Conservation (phyloP, 2,888 invertebrate genomes). For the Baronia brevicornis region DNA sequence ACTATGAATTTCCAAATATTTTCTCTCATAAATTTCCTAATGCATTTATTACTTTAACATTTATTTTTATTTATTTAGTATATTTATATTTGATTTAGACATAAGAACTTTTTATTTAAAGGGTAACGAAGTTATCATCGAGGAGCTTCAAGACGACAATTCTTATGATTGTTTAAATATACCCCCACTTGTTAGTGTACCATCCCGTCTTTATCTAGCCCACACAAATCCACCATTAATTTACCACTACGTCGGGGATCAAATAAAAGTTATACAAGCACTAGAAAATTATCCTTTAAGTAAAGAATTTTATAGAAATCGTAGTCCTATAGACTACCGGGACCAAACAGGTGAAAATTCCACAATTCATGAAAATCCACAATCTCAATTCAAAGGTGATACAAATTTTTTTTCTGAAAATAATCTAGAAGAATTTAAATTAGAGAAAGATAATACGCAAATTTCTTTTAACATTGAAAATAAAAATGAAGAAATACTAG, state of each 20-base stretch:
- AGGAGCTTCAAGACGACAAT: conserved; percentile 68
- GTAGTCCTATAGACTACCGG: conserved; percentile 35
- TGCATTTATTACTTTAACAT: conserved; percentile 58
- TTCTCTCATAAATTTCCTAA: conserved; percentile 46
- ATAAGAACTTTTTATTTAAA: conserved; percentile 71
- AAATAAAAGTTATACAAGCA: conserved; percentile 62
- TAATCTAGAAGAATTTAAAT: neutral
- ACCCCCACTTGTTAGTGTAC: conserved; percentile 57
- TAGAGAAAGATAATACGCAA: neutral
- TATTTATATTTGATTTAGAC: conserved; percentile 52
- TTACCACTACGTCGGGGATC: conserved; percentile 62
- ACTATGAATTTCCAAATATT: no score
- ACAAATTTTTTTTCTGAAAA: conserved; percentile 10
- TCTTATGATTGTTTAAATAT: conserved; percentile 61
- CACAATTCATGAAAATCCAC: conserved; percentile 15
- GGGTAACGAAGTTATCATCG: conserved; percentile 70
- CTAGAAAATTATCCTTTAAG: conserved; percentile 57
- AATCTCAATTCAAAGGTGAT: conserved; percentile 19
- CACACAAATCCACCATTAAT: conserved; percentile 63
- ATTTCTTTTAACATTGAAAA: neutral
- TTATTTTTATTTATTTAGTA: conserved; percentile 21
- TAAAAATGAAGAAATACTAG: neutral
- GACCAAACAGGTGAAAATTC: conserved; percentile 33
- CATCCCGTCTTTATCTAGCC: conserved; percentile 53
- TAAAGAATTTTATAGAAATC: conserved; percentile 33